Percentiles rank a stretch among this genome's conserved stretches.
phyloP scores from a whole-genome alignment of 2,888 invertebrate genomes.

The Lomographa bimaculata region DNA sequence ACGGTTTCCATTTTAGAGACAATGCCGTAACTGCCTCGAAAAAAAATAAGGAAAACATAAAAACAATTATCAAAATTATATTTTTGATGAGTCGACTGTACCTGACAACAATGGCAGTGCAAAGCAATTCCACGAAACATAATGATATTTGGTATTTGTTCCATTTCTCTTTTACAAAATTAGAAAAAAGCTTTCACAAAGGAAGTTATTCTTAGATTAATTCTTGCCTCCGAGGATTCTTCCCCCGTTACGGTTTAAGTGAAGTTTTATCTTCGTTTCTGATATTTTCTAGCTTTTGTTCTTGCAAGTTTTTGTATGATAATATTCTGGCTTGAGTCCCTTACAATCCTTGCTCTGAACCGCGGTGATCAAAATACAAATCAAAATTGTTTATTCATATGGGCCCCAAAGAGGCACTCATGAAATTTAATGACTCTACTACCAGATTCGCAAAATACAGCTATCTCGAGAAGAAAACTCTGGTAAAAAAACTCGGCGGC shows the following conservation, averaged over 20 bases:
- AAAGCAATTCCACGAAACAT: conserved; percentile 27
- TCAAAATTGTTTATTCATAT: too few relatives aligned
- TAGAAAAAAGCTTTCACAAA: conserved; percentile 29
- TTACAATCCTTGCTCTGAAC: too few relatives aligned
- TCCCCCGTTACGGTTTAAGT: not conserved
- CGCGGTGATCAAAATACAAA: too few relatives aligned
- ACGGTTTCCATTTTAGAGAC: conserved; percentile 27
- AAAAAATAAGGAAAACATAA: conserved; percentile 16
- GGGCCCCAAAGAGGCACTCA: too few relatives aligned
- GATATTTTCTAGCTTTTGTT: conserved; percentile 1
- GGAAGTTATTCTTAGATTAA: conserved; percentile 29
- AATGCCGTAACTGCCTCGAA: conserved; percentile 20
- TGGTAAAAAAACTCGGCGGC: too few relatives aligned
- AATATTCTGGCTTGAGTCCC: too few relatives aligned
- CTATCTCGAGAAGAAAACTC: too few relatives aligned
- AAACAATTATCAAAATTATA: conserved; percentile 26
- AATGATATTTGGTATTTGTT: conserved; percentile 34
- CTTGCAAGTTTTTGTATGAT: not conserved
- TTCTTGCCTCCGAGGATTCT: conserved; percentile 18
- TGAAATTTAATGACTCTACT: too few relatives aligned
- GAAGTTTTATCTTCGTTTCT: conserved; percentile 3
- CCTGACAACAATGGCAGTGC: conserved; percentile 20
- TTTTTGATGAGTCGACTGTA: conserved; percentile 24
- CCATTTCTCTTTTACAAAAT: conserved; percentile 27
- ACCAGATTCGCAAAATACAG: too few relatives aligned